phyloP scores from a whole-genome alignment of 2,797 vertebrate species.

The Scyliorhinus canicula region DNA sequence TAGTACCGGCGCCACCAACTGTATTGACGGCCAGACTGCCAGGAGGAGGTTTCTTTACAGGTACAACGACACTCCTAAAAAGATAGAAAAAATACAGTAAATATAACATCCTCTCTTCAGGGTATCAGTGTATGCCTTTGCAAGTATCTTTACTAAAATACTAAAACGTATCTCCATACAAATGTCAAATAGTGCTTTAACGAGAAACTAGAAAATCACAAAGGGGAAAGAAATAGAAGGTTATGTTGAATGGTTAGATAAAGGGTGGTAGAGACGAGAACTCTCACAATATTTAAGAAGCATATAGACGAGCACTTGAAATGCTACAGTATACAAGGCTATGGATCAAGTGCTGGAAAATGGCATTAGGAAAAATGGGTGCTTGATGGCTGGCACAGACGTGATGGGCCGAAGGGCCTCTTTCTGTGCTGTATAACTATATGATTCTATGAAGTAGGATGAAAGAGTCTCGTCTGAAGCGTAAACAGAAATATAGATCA shows the following conservation, averaged over 20 bases:
- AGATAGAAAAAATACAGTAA: slow-evolving; percentile 29
- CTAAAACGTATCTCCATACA: not conserved
- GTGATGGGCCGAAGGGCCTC: no score
- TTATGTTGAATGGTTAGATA: not conserved
- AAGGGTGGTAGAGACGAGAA: not conserved
- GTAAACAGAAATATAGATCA: not conserved
- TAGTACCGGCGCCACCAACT: slow-evolving; percentile 67
- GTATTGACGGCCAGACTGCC: slow-evolving; percentile 78
- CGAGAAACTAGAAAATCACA: not conserved
- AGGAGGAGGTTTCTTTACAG: slow-evolving; percentile 82
- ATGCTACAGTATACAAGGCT: no score
- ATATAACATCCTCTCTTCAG: not conserved
- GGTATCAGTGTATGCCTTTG: not conserved
- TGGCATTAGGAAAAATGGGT: no score
- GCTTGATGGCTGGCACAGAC: no score
- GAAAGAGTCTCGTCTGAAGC: not conserved
- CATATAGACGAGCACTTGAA: no score
- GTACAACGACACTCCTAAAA: slow-evolving; percentile 86
- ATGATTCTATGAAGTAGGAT: not conserved
- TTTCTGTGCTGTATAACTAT: no score
- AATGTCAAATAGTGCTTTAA: not conserved
- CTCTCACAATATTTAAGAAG: no score
- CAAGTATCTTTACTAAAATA: not conserved
- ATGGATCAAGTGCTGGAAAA: no score
- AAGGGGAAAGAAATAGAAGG: not conserved